Evolutionary conservation across 92 coral and sea anemone genomes (phyloP).

Genomic region (Paragorgia papillata): DNA sequence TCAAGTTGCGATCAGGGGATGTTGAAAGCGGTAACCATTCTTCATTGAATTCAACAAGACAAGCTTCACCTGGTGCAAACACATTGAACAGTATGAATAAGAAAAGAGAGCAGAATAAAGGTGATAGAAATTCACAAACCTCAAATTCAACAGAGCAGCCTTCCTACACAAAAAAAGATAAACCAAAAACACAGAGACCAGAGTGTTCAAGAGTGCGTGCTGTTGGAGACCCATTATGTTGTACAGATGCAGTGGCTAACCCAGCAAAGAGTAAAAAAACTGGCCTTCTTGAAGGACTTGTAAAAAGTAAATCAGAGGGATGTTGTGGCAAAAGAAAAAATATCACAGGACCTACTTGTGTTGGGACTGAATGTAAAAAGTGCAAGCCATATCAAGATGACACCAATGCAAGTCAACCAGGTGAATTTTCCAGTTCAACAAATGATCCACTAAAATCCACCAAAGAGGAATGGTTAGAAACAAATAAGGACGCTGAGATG

Average conservation of each 20-base stretch:
- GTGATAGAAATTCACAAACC: not conserved
- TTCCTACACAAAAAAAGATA: not conserved
- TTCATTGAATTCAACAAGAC: not conserved
- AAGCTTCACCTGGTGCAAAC: too few relatives aligned
- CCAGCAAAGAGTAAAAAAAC: not conserved
- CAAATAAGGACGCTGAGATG: too few relatives aligned
- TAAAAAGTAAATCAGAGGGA: not conserved
- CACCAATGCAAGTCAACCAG: not conserved
- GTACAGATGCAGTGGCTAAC: not conserved
- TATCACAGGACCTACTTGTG: not conserved
- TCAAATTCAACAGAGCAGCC: not conserved
- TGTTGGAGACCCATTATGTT: too few relatives aligned
- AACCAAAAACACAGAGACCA: not conserved
- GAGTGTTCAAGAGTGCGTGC: not conserved
- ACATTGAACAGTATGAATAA: not conserved
- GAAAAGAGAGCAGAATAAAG: not conserved
- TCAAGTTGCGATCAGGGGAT: not conserved
- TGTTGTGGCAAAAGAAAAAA: not conserved
- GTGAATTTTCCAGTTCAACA: too few relatives aligned
- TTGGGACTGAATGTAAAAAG: conserved; percentile 1
- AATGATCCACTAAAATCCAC: not conserved
- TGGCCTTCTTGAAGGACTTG: not conserved
- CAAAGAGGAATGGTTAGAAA: not conserved
- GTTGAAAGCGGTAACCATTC: not conserved
- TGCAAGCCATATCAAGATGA: conserved; percentile 9